These are phyloP conservation scores for Poeciliopsis presidionis DNA, from an alignment of 2,797 vertebrate genomes.

Conservation along the genomic window DNA sequence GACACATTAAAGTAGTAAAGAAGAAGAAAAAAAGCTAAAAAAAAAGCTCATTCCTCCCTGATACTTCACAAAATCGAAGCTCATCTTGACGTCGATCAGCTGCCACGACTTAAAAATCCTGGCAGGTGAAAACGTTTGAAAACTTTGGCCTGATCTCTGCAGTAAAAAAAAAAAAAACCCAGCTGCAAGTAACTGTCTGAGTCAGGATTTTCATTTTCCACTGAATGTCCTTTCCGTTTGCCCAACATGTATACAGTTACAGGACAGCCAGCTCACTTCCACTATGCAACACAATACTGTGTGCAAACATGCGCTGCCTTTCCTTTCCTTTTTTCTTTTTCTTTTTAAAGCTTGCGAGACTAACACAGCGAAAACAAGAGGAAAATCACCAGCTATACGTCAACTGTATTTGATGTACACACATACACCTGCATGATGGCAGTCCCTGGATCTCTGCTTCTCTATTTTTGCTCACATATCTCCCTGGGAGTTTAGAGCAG, in stretches of 20 bases:
- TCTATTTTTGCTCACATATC: not conserved
- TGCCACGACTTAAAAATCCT: not conserved
- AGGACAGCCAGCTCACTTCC: constrained; percentile 21
- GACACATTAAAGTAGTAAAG: not conserved
- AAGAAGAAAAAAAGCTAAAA: not conserved
- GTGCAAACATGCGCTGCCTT: constrained; percentile 38
- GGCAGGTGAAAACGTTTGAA: not conserved
- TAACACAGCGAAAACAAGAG: constrained; percentile 36
- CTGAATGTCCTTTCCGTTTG: constrained; percentile 24
- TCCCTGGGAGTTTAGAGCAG: constrained; percentile 12
- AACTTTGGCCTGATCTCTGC: not conserved
- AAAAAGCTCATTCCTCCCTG: not conserved
- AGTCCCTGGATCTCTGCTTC: not conserved
- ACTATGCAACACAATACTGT: constrained; percentile 30
- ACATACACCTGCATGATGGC: not conserved
- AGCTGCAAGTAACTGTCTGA: constrained; percentile 36
- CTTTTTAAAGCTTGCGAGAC: constrained; percentile 43
- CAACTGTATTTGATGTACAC: not conserved
- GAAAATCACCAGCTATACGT: constrained; percentile 37
- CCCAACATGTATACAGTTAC: constrained; percentile 25
- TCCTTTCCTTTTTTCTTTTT: constrained; percentile 8
- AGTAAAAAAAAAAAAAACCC: too few relatives aligned
- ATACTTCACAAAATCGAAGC: not conserved
- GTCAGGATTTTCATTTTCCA: constrained; percentile 65
- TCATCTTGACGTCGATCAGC: too few relatives aligned